Conservation (phyloP, 2,113 vertebrate genomes). For the Cavia aperea region DNA sequence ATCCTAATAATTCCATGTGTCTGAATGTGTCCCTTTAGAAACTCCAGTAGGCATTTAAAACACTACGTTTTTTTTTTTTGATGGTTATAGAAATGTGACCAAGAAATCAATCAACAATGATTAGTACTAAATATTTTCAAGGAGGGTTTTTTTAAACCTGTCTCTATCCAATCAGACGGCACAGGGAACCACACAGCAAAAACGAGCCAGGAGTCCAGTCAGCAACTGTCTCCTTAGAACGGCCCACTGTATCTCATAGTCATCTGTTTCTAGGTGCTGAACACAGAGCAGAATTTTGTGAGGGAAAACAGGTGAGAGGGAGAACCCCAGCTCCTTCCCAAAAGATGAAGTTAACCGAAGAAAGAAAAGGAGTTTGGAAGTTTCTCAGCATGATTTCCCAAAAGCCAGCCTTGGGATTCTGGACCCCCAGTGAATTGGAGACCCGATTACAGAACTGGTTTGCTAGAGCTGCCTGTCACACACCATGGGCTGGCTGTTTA, state of each 20-base stretch:
- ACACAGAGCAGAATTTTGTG: background rate
- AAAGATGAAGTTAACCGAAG: background rate
- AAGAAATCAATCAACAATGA: background rate
- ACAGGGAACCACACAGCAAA: background rate
- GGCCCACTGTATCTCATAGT: background rate
- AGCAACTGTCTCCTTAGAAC: background rate
- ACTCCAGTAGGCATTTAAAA: background rate
- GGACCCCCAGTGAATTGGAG: background rate
- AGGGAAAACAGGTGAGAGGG: background rate
- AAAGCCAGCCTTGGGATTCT: accelerated
- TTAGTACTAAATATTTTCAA: background rate
- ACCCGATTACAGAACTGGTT: accelerated
- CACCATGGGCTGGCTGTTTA: background rate
- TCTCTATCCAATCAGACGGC: background rate
- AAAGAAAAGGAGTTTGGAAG: background rate
- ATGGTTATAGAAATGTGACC: background rate
- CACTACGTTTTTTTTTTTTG: background rate
- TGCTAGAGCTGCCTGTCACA: background rate
- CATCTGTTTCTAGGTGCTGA: background rate
- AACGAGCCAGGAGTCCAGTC: background rate
- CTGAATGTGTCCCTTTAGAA: background rate
- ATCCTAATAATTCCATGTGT: background rate
- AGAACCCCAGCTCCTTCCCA: background rate
- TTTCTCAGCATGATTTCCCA: background rate
- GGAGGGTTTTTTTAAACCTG: background rate